Percentiles rank a stretch among this genome's conserved stretches.
Evolutionary conservation across 2,888 invertebrate species (phyloP).

Genomic region (Cyclophora albipunctata): DNA sequence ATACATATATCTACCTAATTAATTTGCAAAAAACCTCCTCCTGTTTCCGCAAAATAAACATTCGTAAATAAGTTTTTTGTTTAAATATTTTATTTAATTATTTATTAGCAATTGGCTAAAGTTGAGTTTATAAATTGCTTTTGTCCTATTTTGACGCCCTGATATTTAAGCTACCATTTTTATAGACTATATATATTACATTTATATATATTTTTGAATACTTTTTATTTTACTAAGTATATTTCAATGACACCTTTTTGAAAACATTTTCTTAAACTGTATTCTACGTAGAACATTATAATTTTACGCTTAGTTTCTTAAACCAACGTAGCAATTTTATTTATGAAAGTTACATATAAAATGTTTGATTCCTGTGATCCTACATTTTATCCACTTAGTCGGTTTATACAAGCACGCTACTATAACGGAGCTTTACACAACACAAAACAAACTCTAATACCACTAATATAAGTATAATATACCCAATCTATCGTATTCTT

Average conservation of each 20-base stretch:
- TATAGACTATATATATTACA: conserved; percentile 11
- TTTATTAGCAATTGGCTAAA: conserved; percentile 20
- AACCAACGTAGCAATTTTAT: no score
- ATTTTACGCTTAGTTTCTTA: no score
- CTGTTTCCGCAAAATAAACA: conserved; percentile 62
- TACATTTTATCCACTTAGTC: no score
- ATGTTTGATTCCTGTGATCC: no score
- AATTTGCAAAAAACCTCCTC: conserved; percentile 53
- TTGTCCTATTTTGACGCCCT: conserved; percentile 61
- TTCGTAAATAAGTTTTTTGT: conserved; percentile 28
- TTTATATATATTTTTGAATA: conserved; percentile 1
- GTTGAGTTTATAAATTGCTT: conserved; percentile 34
- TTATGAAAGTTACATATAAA: no score
- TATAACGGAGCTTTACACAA: conserved; percentile 39
- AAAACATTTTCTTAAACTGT: no score
- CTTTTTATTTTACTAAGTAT: neutral
- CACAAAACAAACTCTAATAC: conserved; percentile 23
- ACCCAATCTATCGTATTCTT: conserved; percentile 19
- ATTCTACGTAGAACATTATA: no score
- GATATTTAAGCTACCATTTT: conserved; percentile 41
- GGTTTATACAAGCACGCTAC: conserved; percentile 25
- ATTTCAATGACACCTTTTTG: no score
- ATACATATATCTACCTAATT: conserved; percentile 30
- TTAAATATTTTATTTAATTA: conserved; percentile 31
- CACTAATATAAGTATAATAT: conserved; percentile 18